These are phyloP conservation scores for Cochlearius cochlearius DNA, from an alignment of 2,113 vertebrate species.

Conservation along the genomic window DNA sequence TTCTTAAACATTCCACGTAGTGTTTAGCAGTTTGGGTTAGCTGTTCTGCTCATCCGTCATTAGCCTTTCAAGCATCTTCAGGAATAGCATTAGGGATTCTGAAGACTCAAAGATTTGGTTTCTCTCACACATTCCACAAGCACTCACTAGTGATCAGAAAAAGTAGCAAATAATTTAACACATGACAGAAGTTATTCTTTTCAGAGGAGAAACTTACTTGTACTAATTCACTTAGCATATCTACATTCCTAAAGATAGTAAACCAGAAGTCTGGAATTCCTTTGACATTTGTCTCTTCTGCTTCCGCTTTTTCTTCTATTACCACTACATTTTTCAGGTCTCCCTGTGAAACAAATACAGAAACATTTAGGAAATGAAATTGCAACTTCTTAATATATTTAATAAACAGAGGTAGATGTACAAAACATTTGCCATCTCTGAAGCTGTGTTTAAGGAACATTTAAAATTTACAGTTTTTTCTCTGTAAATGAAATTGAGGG, in stretches of 20 bases:
- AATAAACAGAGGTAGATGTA: background rate
- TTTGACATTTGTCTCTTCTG: conserved; percentile 81
- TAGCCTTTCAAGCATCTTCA: background rate
- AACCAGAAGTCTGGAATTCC: conserved; percentile 99
- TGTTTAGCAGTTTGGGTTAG: background rate
- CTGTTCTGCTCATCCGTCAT: background rate
- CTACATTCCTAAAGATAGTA: conserved; percentile 95
- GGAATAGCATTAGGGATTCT: background rate
- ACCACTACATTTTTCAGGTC: conserved; percentile 88
- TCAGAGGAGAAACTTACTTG: conserved; percentile 77
- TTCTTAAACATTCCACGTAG: background rate
- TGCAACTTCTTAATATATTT: background rate
- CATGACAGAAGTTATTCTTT: background rate
- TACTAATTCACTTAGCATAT: conserved; percentile 95
- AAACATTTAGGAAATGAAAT: background rate
- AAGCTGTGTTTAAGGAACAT: background rate
- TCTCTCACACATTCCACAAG: background rate
- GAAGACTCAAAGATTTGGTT: background rate
- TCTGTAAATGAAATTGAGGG: background rate
- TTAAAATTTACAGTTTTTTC: background rate
- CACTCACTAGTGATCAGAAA: background rate
- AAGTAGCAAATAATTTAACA: background rate
- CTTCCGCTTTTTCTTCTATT: conserved; percentile 85
- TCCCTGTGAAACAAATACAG: conserved; percentile 70
- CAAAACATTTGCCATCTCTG: background rate